phyloP scores from a whole-genome alignment of 2,888 invertebrate species.

The Seladonia tumulorum region DNA sequence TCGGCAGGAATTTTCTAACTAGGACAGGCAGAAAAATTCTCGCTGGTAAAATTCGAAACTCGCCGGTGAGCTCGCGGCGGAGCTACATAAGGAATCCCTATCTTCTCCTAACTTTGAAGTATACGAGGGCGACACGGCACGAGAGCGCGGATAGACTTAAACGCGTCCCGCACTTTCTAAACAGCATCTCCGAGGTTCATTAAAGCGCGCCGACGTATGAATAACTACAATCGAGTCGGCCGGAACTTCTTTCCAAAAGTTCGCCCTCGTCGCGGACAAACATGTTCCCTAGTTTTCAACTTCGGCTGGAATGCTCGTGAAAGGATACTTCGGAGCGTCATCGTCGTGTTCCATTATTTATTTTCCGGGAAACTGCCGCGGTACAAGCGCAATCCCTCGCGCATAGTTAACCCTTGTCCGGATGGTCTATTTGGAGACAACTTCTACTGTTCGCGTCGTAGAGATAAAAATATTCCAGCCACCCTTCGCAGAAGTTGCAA shows the following conservation, averaged over 20 bases:
- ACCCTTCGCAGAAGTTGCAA: not conserved
- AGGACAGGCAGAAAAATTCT: conserved; percentile 22
- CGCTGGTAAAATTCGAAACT: conserved; percentile 15
- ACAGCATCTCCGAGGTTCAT: conserved; percentile 36
- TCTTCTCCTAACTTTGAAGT: conserved; percentile 21
- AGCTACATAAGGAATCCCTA: conserved; percentile 17
- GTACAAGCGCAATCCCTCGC: not conserved
- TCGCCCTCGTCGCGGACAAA: conserved; percentile 27
- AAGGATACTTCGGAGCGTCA: not conserved
- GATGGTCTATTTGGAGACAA: not conserved
- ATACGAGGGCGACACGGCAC: not conserved
- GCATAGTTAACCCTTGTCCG: not conserved
- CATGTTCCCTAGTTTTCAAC: conserved; percentile 24
- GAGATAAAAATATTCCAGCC: not conserved
- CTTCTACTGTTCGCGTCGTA: not conserved
- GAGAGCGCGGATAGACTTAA: conserved; percentile 17
- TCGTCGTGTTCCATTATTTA: conserved; percentile 20
- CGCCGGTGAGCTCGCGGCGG: not conserved
- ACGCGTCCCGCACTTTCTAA: conserved; percentile 26
- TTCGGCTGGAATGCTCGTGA: conserved; percentile 13
- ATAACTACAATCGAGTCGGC: conserved; percentile 41
- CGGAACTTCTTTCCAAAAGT: conserved; percentile 25
- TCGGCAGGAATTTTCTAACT: conserved; percentile 1
- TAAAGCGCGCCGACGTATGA: conserved; percentile 43
- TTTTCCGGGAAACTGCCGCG: not conserved